Evolutionary conservation across 35 echinoderm and acorn worm species (phyloP).

Genomic region (Apostichopus parvimensis): DNA sequence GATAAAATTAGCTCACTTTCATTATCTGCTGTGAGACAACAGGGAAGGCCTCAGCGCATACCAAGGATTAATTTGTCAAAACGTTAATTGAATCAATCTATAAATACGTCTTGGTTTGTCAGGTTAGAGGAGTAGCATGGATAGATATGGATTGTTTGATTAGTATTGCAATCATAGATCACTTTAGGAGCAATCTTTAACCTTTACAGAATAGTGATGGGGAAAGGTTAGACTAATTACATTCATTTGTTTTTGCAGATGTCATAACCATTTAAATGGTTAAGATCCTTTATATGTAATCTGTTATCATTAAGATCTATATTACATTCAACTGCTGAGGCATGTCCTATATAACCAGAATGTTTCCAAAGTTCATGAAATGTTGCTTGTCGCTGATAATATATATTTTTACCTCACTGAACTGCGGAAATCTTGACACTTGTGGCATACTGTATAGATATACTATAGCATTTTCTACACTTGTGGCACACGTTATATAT

Average conservation of each 20-base stretch:
- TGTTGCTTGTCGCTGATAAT: no score
- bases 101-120: not conserved
- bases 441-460: no score
- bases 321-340: no score
- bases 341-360: no score
- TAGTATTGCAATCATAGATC: not conserved
- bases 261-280: not conserved
- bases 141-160: slow-evolving; percentile 7
- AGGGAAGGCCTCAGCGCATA: not conserved
- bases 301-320: no score
- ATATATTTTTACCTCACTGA: no score
- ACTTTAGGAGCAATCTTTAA: not conserved
- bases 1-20: slow-evolving; percentile 18
- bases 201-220: not conserved
- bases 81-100: slow-evolving; percentile 11
- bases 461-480: no score
- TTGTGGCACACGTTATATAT: no score
- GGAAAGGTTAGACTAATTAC: slow-evolving; percentile 13
- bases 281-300: no score
- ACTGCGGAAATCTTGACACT: no score
- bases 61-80: slow-evolving; percentile 11
- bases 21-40: not conserved
- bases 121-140: not conserved
- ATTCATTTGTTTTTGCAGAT: slow-evolving; percentile 11
- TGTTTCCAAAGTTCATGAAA: no score